Conservation (phyloP, 2,113 vertebrate species). For the Bubalus kerabau region DNA sequence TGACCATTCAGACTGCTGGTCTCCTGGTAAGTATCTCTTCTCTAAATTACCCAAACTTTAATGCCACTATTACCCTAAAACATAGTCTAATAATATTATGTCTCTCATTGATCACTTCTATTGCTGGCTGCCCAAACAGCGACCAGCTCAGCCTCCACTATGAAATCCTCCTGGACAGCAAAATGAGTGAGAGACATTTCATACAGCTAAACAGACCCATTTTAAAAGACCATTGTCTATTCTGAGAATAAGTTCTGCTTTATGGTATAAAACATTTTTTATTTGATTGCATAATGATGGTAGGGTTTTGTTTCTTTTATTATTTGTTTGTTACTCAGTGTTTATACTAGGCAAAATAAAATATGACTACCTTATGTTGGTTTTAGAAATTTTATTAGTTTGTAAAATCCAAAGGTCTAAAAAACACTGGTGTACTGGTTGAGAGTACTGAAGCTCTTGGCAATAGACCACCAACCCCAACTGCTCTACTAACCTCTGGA, state of each 20-base stretch:
- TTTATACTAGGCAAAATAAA: background rate
- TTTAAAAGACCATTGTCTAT: background rate
- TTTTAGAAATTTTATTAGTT: slow-evolving; percentile 2
- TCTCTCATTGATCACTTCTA: background rate
- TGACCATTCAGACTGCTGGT: background rate
- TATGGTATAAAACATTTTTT: background rate
- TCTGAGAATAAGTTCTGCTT: background rate
- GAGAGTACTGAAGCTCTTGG: background rate
- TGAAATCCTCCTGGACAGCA: background rate
- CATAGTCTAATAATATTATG: background rate
- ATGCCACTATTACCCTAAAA: background rate
- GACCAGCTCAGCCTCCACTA: background rate
- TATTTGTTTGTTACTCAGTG: background rate
- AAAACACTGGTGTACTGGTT: background rate
- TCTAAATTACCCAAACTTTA: background rate
- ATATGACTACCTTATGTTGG: background rate
- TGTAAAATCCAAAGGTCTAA: background rate
- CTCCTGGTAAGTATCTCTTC: background rate
- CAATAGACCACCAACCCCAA: background rate
- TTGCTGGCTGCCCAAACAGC: background rate
- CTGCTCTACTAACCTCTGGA: background rate
- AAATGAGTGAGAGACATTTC: background rate
- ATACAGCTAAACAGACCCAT: background rate
- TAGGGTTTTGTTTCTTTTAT: background rate
- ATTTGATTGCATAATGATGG: background rate